Conservation (phyloP, 2,113 vertebrate genomes). For the Cryptotis parvus region DNA sequence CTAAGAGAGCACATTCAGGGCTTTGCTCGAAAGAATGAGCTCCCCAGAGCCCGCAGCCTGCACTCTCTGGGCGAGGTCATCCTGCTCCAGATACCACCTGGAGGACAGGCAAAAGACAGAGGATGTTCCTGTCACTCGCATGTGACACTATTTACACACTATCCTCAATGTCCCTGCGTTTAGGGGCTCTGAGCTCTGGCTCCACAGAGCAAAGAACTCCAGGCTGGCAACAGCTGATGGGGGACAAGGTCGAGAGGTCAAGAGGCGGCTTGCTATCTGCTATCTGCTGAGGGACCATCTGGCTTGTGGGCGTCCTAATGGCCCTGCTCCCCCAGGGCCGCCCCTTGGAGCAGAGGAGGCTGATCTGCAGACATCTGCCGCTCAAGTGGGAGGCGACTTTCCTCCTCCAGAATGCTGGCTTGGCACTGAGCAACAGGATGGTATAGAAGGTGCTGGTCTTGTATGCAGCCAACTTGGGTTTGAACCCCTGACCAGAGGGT, state of each 20-base stretch:
- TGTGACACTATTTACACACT: too few species aligned
- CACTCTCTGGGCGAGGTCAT: not conserved
- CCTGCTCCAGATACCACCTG: not conserved
- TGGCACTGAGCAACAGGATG: not conserved
- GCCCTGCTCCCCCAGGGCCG: slow-evolving; percentile 37
- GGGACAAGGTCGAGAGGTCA: not conserved
- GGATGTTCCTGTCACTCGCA: too few species aligned
- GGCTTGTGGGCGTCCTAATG: slow-evolving; percentile 65
- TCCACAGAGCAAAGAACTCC: not conserved
- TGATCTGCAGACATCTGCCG: not conserved
- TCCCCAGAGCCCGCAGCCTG: too few species aligned
- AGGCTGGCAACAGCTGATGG: not conserved
- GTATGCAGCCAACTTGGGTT: too few species aligned
- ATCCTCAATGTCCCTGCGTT: too few species aligned
- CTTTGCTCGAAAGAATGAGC: too few species aligned
- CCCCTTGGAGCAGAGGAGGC: not conserved
- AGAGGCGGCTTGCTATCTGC: not conserved
- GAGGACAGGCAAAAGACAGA: too few species aligned
- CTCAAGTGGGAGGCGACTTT: slow-evolving; percentile 38
- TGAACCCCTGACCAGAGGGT: too few species aligned
- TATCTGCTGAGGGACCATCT: slow-evolving; percentile 61
- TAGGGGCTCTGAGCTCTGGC: not conserved
- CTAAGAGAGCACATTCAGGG: not conserved
- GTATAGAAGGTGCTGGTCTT: not conserved
- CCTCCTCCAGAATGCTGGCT: slow-evolving; percentile 29